These are phyloP conservation scores for Orthonyx spaldingii DNA, from an alignment of 2,113 vertebrate genomes.

Conservation along the genomic window DNA sequence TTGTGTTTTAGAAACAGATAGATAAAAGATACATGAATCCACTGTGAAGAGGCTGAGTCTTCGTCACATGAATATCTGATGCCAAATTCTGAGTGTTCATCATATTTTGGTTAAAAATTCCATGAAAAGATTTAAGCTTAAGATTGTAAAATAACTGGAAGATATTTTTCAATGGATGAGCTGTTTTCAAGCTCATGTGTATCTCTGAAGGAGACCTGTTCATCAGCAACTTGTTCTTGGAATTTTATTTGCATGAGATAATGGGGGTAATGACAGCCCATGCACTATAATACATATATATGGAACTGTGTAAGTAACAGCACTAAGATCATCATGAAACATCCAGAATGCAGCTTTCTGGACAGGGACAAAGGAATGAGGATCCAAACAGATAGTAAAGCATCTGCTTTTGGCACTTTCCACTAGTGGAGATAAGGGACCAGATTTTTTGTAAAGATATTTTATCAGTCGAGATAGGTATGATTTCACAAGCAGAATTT, in stretches of 20 bases:
- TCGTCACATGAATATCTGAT: neutral
- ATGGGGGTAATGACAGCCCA: neutral
- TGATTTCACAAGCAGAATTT: neutral
- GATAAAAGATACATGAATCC: neutral
- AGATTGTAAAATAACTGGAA: neutral
- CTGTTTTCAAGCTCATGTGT: neutral
- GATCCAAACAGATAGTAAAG: neutral
- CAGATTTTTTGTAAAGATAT: neutral
- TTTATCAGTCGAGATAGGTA: neutral
- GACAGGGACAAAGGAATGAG: neutral
- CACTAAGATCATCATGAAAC: neutral
- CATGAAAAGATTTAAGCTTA: neutral
- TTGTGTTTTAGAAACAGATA: neutral
- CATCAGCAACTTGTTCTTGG: neutral
- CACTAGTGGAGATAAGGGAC: fast-evolving
- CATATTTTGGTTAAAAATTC: neutral
- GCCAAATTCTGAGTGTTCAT: neutral
- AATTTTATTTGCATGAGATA: neutral
- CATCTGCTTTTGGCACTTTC: neutral
- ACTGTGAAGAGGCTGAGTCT: neutral
- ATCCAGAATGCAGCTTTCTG: neutral
- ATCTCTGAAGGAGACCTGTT: neutral
- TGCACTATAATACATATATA: neutral
- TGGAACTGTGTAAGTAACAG: neutral
- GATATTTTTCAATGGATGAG: neutral